Conservation (phyloP, 2,113 vertebrate genomes). For the Paraplagusia blochii region DNA sequence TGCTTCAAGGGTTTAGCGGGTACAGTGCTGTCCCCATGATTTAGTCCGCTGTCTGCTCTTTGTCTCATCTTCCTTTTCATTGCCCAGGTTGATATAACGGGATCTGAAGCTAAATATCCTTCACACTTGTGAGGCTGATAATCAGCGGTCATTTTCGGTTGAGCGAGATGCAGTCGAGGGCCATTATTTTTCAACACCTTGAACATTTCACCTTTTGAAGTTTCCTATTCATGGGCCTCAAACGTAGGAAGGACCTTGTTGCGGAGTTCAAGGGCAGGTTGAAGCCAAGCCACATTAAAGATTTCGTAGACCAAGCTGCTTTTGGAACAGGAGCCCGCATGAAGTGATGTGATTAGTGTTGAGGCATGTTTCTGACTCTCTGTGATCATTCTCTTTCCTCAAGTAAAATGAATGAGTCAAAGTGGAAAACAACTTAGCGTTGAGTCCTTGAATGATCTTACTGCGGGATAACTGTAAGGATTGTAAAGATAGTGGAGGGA, state of each 20-base stretch:
- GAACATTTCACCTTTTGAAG: not conserved
- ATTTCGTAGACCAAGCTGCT: too few species aligned
- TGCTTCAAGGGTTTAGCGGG: conserved; percentile 46
- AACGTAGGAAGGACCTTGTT: not conserved
- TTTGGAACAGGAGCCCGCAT: not conserved
- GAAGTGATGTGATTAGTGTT: not conserved
- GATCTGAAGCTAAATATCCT: not conserved
- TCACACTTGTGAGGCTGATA: not conserved
- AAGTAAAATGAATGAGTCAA: not conserved
- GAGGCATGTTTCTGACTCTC: not conserved
- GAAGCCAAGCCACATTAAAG: too few species aligned
- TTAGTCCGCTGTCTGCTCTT: conserved; percentile 35
- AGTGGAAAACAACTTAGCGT: not conserved
- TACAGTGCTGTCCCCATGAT: conserved; percentile 53
- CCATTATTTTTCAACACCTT: not conserved
- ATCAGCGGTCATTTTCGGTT: not conserved
- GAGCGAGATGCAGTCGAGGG: not conserved
- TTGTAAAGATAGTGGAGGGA: too few species aligned
- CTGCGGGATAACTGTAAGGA: too few species aligned
- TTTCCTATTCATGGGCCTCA: not conserved
- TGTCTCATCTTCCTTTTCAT: conserved; percentile 26
- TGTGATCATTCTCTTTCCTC: not conserved
- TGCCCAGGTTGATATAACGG: not conserved
- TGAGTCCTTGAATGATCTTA: not conserved
- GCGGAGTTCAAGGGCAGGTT: too few species aligned